These are phyloP conservation scores for Phorcus lineatus DNA, from an alignment of 2,888 invertebrate species.

Conservation along the genomic window DNA sequence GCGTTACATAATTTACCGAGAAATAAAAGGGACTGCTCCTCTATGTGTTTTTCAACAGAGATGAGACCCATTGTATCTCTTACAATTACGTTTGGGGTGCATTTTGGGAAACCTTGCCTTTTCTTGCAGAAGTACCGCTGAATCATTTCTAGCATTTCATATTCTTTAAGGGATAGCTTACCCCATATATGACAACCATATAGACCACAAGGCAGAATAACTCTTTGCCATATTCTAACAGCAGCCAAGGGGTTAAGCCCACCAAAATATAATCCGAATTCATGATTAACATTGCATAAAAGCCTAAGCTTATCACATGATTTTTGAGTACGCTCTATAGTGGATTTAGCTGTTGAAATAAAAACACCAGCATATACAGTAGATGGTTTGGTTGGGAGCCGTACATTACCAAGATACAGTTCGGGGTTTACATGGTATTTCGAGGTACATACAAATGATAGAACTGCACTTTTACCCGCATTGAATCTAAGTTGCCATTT, in stretches of 20 bases:
- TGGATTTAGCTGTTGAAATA: neutral
- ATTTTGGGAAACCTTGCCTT: neutral
- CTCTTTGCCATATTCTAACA: slow-evolving; percentile 2
- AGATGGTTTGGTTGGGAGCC: neutral
- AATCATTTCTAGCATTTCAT: neutral
- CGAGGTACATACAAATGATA: neutral
- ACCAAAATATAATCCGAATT: neutral
- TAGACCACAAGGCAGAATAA: neutral
- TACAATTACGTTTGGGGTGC: neutral
- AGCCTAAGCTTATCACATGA: neutral
- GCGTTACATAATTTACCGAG: neutral
- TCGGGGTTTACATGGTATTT: neutral
- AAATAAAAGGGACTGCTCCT: neutral
- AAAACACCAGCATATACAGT: slow-evolving; percentile 8
- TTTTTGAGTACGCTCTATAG: neutral
- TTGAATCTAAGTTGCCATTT: neutral
- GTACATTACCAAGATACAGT: neutral
- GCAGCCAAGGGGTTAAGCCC: neutral
- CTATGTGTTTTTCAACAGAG: neutral
- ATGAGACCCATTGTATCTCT: neutral
- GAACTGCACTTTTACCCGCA: slow-evolving; percentile 1
- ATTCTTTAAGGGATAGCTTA: neutral
- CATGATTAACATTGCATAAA: neutral
- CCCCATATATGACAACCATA: slow-evolving; percentile 7
- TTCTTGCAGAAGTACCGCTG: neutral